Evolutionary conservation across 1,140 invertebrate species (phyloP).

Genomic region (Halictus rubicundus): DNA sequence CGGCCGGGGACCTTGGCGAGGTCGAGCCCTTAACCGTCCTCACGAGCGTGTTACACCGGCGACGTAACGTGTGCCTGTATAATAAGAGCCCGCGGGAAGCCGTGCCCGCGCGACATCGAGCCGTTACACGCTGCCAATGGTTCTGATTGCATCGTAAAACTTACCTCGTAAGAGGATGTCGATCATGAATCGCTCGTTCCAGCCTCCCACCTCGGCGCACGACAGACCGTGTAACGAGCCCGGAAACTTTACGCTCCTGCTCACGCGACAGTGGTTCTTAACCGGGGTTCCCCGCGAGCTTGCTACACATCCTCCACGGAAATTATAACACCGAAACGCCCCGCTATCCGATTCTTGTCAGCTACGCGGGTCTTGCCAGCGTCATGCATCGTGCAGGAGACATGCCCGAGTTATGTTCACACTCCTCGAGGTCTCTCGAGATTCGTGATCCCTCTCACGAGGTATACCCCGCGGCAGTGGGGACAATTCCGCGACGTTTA

Average conservation of each 20-base stretch:
- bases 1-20: background rate
- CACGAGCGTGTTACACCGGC: slow-evolving; percentile 42
- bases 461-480: too few species aligned
- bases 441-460: too few species aligned
- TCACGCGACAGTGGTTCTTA: too few species aligned
- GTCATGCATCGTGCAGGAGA: too few species aligned
- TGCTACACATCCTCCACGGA: too few species aligned
- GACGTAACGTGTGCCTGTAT: slow-evolving; percentile 40
- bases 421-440: too few species aligned
- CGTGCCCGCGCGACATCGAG: background rate
- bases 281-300: too few species aligned
- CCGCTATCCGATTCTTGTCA: too few species aligned
- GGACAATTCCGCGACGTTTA: too few species aligned
- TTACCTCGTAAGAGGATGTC: slow-evolving; percentile 42
- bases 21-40: slow-evolving; percentile 45
- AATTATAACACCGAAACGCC: too few species aligned
- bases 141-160: slow-evolving; percentile 55
- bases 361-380: too few species aligned
- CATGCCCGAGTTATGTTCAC: too few species aligned
- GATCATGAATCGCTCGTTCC: slow-evolving; percentile 50
- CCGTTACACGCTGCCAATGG: slow-evolving; percentile 42
- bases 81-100: slow-evolving; percentile 34
- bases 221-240: slow-evolving; percentile 16
- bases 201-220: background rate
- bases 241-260: background rate